Evolutionary conservation across 1,140 invertebrate species (phyloP).

Genomic region (Dendrolimus kikuchii): DNA sequence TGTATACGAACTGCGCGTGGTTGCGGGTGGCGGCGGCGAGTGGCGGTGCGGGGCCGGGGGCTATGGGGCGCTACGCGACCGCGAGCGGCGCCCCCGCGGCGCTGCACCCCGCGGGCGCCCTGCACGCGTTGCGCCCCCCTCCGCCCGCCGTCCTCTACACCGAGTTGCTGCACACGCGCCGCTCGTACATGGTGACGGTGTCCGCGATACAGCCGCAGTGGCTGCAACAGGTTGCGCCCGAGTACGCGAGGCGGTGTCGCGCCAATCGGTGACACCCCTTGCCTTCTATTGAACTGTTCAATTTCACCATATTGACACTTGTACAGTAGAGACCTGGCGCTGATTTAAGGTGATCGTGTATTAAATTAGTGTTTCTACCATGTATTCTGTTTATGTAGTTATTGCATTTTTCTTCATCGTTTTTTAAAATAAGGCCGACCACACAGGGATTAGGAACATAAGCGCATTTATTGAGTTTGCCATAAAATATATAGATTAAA

Average conservation of each 20-base stretch:
- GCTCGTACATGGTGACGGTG: slow-evolving; percentile 85
- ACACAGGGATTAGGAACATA: no score
- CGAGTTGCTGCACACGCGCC: slow-evolving; percentile 90
- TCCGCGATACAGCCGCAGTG: slow-evolving; percentile 83
- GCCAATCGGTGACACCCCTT: slow-evolving; percentile 30
- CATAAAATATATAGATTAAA: no score
- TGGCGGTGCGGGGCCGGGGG: slow-evolving; percentile 14
- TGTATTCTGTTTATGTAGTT: no score
- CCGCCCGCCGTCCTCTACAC: slow-evolving; percentile 89
- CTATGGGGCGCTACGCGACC: slow-evolving; percentile 44
- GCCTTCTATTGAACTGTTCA: background rate
- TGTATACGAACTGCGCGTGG: slow-evolving; percentile 94
- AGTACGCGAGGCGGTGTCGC: slow-evolving; percentile 42
- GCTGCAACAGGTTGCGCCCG: slow-evolving; percentile 69
- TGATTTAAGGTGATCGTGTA: no score
- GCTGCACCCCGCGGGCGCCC: slow-evolving; percentile 89
- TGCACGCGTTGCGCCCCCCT: slow-evolving; percentile 77
- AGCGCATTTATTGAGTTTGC: no score
- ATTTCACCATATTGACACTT: background rate
- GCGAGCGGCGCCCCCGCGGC: slow-evolving; percentile 40
- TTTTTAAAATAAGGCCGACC: no score
- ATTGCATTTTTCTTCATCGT: no score
- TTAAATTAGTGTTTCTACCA: no score
- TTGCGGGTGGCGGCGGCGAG: slow-evolving; percentile 73
- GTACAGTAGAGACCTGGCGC: no score